phyloP scores from a whole-genome alignment of 2,888 invertebrate genomes.

The Loripinus fragilis region DNA sequence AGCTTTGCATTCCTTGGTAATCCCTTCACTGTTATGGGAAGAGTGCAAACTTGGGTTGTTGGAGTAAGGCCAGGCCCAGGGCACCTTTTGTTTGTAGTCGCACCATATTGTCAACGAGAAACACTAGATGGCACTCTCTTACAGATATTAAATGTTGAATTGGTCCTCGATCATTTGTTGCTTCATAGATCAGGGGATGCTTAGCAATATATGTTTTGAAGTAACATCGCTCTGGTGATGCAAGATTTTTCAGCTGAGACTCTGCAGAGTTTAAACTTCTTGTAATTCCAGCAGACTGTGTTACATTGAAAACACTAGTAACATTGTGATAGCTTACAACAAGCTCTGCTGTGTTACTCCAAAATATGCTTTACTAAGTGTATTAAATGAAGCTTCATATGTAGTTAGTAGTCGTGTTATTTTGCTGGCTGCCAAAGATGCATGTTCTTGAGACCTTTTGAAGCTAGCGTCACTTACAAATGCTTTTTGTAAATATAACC shows the following conservation, averaged over 20 bases:
- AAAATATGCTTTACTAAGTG: constrained; percentile 17
- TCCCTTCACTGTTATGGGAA: constrained; percentile 22
- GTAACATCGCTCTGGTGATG: constrained; percentile 18
- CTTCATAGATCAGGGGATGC: constrained; percentile 18
- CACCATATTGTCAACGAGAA: neutral
- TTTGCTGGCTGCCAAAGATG: too few species aligned
- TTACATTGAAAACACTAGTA: constrained; percentile 15
- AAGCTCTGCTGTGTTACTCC: constrained; percentile 28
- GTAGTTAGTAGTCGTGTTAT: neutral
- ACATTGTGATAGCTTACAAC: constrained; percentile 21
- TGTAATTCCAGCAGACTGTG: constrained; percentile 17
- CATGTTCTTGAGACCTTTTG: too few species aligned
- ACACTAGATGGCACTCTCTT: constrained; percentile 1
- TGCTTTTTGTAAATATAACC: too few species aligned
- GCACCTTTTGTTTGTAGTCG: constrained; percentile 1
- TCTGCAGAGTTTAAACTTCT: constrained; percentile 26
- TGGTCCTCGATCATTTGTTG: neutral
- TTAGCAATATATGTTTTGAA: constrained; percentile 23
- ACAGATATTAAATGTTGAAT: neutral
- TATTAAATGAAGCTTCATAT: neutral
- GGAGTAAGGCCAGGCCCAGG: neutral
- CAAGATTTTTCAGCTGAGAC: constrained; percentile 8
- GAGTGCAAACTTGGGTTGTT: constrained; percentile 6
- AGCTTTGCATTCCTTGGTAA: constrained; percentile 10
- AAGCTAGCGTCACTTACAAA: too few species aligned